Evolutionary conservation across 1,140 invertebrate genomes (phyloP).

Genomic region (Brachionus asplanchnoidis): DNA sequence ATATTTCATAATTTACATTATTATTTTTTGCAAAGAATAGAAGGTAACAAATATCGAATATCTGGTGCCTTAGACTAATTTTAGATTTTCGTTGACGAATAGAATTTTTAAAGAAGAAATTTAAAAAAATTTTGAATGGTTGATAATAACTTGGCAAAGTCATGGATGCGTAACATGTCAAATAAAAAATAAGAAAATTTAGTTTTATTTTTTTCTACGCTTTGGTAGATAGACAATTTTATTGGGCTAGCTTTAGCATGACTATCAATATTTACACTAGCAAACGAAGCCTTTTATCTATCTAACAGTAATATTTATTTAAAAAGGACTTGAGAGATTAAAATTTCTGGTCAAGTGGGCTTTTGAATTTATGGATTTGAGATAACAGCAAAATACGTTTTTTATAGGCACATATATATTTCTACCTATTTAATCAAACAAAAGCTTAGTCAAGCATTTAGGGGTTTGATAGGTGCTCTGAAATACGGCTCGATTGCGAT

Average conservation of each 20-base stretch:
- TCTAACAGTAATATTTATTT: slow-evolving; percentile 33
- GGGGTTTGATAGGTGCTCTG: neutral
- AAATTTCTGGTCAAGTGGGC: slow-evolving; percentile 29
- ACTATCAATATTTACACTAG: slow-evolving; percentile 32
- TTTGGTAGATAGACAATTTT: neutral
- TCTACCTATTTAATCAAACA: slow-evolving; percentile 14
- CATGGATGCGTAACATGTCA: slow-evolving; percentile 30
- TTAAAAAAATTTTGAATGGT: neutral
- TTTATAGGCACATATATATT: neutral
- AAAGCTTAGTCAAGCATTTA: slow-evolving; percentile 15
- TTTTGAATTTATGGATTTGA: slow-evolving; percentile 32
- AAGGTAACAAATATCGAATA: neutral
- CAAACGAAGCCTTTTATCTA: neutral
- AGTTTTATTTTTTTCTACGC: neutral
- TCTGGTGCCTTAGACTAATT: neutral
- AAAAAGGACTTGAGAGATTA: slow-evolving; percentile 33
- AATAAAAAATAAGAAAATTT: neutral
- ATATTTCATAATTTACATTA: neutral
- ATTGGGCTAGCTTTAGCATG: neutral
- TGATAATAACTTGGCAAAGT: neutral
- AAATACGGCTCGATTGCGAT: neutral
- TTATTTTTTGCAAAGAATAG: too few species aligned
- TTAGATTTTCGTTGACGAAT: neutral
- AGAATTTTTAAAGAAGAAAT: neutral
- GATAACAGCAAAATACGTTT: slow-evolving; percentile 12